Percentiles rank a stretch among this genome's conserved stretches.
These are phyloP conservation scores for Phalloptychus januarius DNA, from an alignment of 2,797 vertebrate species.

Conservation along the genomic window DNA sequence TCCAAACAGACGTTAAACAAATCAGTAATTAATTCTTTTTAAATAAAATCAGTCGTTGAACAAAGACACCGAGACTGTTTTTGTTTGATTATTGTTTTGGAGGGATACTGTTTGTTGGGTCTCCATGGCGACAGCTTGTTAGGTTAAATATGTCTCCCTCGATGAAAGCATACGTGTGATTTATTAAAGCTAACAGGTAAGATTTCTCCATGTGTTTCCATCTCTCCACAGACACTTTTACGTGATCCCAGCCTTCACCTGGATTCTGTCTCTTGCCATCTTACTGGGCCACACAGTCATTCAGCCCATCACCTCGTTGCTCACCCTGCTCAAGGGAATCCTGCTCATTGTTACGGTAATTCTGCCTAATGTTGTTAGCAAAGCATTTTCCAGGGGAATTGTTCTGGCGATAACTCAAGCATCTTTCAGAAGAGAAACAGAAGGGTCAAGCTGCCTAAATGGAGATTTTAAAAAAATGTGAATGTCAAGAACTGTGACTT, in stretches of 20 bases:
- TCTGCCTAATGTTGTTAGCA: neutral
- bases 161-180: neutral
- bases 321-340: conserved; percentile 78
- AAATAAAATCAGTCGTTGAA: neutral
- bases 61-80: neutral
- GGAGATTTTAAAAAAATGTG: neutral
- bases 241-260: conserved; percentile 79
- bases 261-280: conserved; percentile 75
- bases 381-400: neutral
- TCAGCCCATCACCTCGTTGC: conserved; percentile 77
- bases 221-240: conserved; percentile 71
- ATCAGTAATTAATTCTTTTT: neutral
- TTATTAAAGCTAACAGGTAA: neutral
- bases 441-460: neutral
- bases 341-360: conserved; percentile 79
- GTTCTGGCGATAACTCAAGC: neutral
- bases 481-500: neutral
- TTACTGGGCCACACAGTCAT: conserved; percentile 75
- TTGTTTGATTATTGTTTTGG: no score
- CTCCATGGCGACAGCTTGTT: neutral
- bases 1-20: neutral
- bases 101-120: neutral
- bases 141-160: neutral
- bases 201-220: neutral
- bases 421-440: neutral